Evolutionary conservation across 2,888 invertebrate species (phyloP), one percentile per base, ranked within the genome.

Genomic region (Oscheius sp.): DNA sequence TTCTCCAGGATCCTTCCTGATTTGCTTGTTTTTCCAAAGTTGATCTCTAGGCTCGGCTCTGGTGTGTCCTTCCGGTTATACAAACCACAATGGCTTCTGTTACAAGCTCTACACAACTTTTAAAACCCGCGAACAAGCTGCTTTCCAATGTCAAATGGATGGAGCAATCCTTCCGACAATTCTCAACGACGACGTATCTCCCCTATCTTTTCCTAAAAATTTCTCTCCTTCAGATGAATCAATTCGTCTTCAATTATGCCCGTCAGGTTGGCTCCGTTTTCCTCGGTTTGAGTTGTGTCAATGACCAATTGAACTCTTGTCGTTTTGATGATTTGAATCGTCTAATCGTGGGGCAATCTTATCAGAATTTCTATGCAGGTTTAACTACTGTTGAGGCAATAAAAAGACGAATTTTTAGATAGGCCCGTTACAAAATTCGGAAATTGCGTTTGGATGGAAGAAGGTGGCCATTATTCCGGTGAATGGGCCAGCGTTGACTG

Each of bases 391-490:
- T 55, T 25, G 56, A 25, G 7, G 21, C 13, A 21, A 55, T 13
- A 23, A 21, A 18, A 23, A 55, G 29, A 49, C 3, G 49, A 5
- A 13, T 21, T 41, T 43, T 21, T 0, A 61, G 61, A 61, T 61
- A n/a, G 18, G 21, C 61, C 61, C 1, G 41, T 43, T 1, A 43
- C 61, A n/a, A 61, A 61, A 41, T 61, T 21, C n/a, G 61, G 61
- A 21, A 61, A 61, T 23, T 61, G 61, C 21, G 61, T 61, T 18
- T 61, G 61, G 61, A 61, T 61, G 61, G 61, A 61, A 41, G 61
- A 61, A 21, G 21, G 12, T 18, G 61, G 43, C 21, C 41, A 43
- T 43, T 61, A 61, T 61, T 23, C n/a, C 7, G 61, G 61, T 12
- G 61, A 41, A 12, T 61, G 61, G 61, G 61, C 61, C 21, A 61